phyloP scores from a whole-genome alignment of 2,888 invertebrate species.

The Melieria omissa region DNA sequence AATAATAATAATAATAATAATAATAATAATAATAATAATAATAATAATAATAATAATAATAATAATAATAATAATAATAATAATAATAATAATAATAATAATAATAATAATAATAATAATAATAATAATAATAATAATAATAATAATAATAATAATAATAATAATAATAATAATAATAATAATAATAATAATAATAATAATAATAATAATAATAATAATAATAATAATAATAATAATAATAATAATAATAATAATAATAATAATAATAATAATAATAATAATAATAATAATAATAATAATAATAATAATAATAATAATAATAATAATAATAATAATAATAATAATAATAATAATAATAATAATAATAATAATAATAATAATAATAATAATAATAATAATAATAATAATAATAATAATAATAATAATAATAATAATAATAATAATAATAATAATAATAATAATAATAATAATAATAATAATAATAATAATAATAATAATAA shows the following conservation, averaged over 20 bases:
- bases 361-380: constrained; percentile 4
- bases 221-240: constrained; percentile 4
- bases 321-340: constrained; percentile 4
- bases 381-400: constrained; percentile 4
- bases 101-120: constrained; percentile 4
- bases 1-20: constrained; percentile 4
- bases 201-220: constrained; percentile 4
- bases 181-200: constrained; percentile 4
- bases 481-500: constrained; percentile 4
- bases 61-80: constrained; percentile 4
- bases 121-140: constrained; percentile 4
- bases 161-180: constrained; percentile 4
- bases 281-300: constrained; percentile 4
- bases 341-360: constrained; percentile 4
- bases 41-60: constrained; percentile 4
- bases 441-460: constrained; percentile 4
- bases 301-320: constrained; percentile 4
- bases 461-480: constrained; percentile 4
- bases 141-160: constrained; percentile 4
- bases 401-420: constrained; percentile 4
- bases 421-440: constrained; percentile 4
- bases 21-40: constrained; percentile 4
- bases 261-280: constrained; percentile 4
- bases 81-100: constrained; percentile 4
- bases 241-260: constrained; percentile 4